phyloP scores from a whole-genome alignment of 1,140 invertebrate species.

The Cotesia vestalis region DNA sequence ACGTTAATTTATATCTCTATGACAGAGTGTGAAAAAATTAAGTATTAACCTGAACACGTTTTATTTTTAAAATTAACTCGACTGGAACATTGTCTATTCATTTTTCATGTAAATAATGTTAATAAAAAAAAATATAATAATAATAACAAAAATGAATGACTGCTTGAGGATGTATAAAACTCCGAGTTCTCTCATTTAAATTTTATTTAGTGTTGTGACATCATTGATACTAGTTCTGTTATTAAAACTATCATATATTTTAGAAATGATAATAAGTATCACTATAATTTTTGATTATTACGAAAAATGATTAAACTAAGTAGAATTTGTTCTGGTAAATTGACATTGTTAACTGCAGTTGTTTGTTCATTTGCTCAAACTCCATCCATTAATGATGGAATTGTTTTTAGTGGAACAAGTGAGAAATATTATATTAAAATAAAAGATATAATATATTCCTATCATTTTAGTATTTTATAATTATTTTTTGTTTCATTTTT shows the following conservation, averaged over 20 bases:
- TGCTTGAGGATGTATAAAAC: too few relatives aligned
- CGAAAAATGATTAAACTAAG: slow-evolving; percentile 8
- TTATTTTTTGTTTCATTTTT: neutral
- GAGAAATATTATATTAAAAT: neutral
- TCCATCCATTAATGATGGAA: neutral
- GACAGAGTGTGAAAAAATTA: neutral
- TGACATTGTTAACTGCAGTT: neutral
- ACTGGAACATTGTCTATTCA: neutral
- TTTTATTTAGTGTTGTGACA: too few relatives aligned
- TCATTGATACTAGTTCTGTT: neutral
- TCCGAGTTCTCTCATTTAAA: too few relatives aligned
- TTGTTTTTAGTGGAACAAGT: slow-evolving; percentile 18
- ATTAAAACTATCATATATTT: neutral
- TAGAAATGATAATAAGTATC: too few relatives aligned
- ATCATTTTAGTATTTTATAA: neutral
- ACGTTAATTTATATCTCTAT: slow-evolving; percentile 8
- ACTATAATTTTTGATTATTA: neutral
- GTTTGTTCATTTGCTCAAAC: neutral
- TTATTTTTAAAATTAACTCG: neutral
- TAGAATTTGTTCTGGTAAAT: neutral
- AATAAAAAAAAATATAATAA: too few relatives aligned
- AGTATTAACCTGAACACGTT: neutral
- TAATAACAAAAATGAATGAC: too few relatives aligned
- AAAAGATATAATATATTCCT: neutral
- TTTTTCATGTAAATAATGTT: too few relatives aligned